Conservation (phyloP, 2,888 invertebrate species). For the Ormyrus labotus region DNA sequence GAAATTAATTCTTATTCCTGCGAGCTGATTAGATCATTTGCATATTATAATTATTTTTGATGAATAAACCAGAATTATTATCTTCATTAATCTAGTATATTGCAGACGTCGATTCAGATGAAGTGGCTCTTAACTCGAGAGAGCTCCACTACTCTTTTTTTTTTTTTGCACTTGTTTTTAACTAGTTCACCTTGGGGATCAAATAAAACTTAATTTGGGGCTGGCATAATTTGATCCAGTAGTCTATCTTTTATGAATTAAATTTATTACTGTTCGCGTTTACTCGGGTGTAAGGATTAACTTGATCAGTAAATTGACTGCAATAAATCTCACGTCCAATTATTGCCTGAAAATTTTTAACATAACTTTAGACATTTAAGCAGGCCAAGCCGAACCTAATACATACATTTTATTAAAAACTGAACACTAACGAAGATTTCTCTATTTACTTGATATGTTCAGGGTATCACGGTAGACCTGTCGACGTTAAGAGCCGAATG, state of each 20-base stretch:
- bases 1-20: conserved; percentile 45
- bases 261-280: conserved; percentile 18
- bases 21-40: conserved; percentile 55
- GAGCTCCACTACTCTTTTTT: background rate
- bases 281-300: no score
- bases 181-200: conserved; percentile 4
- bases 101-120: background rate
- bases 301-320: no score
- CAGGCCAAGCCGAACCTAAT: no score
- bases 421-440: no score
- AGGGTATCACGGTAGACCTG: conserved; percentile 90
- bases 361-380: no score
- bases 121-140: conserved; percentile 4
- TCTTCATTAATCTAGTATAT: conserved; percentile 43
- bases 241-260: background rate
- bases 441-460: conserved; percentile 53
- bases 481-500: conserved; percentile 91
- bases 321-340: no score
- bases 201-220: conserved; percentile 16
- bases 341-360: no score
- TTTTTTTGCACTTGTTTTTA: conserved; percentile 6
- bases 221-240: conserved; percentile 22
- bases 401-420: no score
- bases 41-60: conserved; percentile 57
- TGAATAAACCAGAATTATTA: conserved; percentile 43